Conservation (phyloP, 1,140 invertebrate species). For the Drosophila simulans region DNA sequence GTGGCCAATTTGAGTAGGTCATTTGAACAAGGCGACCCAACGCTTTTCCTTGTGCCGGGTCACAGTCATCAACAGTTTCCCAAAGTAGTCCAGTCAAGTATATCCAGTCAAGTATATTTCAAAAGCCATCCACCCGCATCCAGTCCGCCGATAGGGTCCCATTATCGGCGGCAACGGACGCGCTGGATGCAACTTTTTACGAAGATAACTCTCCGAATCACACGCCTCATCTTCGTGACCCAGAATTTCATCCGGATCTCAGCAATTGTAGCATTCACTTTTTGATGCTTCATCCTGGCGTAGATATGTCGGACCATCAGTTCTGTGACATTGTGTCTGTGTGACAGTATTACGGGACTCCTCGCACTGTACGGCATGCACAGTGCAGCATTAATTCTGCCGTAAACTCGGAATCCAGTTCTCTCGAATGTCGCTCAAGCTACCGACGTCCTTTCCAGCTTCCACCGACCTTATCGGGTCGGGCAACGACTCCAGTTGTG, state of each 20-base stretch:
- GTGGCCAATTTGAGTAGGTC: background rate
- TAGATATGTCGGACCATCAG: background rate
- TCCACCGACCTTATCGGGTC: no score
- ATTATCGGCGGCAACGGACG: background rate
- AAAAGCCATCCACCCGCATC: no score
- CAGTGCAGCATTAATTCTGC: no score
- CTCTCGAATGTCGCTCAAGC: no score
- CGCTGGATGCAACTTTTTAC: background rate
- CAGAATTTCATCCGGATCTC: conserved; percentile 22
- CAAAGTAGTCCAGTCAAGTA: background rate
- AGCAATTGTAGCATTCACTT: conserved; percentile 15
- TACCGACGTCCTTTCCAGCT: no score
- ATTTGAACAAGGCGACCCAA: conserved; percentile 6
- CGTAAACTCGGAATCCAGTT: no score
- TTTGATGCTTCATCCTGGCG: conserved; percentile 14
- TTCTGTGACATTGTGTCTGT: background rate
- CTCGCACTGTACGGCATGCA: no score
- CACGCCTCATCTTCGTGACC: conserved; percentile 4
- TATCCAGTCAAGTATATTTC: no score
- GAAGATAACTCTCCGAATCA: background rate
- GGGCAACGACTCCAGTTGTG: no score
- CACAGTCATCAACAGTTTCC: conserved; percentile 5
- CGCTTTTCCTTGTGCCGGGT: conserved; percentile 10
- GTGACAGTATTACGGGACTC: no score
- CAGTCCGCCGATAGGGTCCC: no score